A percentile compares a stretch with the other conserved stretches of the same genome.
phyloP scores from a whole-genome alignment of 2,888 invertebrate species.

The Lamellibrachia columna region DNA sequence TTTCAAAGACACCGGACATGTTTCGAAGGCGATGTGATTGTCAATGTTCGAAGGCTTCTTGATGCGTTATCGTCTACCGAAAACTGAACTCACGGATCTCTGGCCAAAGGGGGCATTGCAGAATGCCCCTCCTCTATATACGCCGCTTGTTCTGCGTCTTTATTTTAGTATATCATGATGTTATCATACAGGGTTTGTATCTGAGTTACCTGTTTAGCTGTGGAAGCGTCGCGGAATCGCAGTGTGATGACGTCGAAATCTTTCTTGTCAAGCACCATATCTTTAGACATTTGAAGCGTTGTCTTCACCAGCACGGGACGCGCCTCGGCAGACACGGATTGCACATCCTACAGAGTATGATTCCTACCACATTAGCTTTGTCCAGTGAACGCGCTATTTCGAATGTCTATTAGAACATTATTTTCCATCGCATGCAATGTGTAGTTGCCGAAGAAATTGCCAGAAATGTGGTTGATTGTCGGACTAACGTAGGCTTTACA shows the following conservation, averaged over 20 bases:
- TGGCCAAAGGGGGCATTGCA: no score
- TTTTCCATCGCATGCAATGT: background rate
- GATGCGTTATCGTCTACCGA: no score
- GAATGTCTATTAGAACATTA: background rate
- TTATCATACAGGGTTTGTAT: background rate
- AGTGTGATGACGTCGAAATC: background rate
- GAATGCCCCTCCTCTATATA: no score
- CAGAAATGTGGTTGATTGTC: no score
- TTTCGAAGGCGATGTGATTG: no score
- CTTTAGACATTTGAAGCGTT: background rate
- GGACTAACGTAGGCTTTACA: no score
- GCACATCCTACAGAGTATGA: background rate
- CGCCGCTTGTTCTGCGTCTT: background rate
- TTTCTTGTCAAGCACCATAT: background rate
- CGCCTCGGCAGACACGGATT: background rate
- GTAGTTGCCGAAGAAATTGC: no score
- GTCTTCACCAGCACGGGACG: background rate
- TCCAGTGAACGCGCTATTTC: background rate
- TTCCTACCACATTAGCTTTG: background rate
- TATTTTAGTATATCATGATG: background rate
- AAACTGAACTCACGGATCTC: no score
- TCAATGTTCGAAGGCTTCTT: no score
- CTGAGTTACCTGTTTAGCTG: background rate
- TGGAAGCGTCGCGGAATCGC: background rate
- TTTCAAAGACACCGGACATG: no score